phyloP scores from a whole-genome alignment of 2,797 vertebrate genomes.

The Pangasius mekongensis region DNA sequence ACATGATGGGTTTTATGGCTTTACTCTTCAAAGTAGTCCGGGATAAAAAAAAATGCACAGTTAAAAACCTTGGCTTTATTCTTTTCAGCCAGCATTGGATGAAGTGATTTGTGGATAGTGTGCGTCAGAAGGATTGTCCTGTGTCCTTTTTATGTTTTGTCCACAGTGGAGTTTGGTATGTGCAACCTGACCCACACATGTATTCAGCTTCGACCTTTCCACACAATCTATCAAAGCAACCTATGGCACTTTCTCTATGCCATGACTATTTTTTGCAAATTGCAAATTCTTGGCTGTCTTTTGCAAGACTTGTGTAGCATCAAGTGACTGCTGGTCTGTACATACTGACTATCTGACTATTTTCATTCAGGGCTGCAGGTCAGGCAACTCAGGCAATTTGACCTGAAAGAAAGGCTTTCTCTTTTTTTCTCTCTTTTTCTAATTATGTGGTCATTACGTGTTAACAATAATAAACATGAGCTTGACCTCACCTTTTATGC shows the following conservation, averaged over 20 bases:
- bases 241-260: neutral
- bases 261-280: neutral
- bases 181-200: slow-evolving; percentile 8
- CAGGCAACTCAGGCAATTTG: neutral
- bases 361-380: neutral
- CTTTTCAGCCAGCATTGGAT: neutral
- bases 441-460: neutral
- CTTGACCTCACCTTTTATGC: neutral
- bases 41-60: neutral
- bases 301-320: neutral
- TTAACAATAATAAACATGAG: neutral
- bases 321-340: slow-evolving; percentile 17
- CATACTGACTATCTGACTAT: neutral
- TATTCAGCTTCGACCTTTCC: slow-evolving; percentile 9
- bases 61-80: slow-evolving; percentile 9
- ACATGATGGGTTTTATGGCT: slow-evolving; percentile 23
- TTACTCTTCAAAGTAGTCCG: neutral
- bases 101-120: neutral
- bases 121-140: neutral
- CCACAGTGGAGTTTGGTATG: slow-evolving; percentile 1
- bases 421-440: neutral
- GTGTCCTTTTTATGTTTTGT: slow-evolving; percentile 1
- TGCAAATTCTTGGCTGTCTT: neutral
- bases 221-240: neutral
- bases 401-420: neutral